phyloP scores from a whole-genome alignment of 2,888 invertebrate species.

The Xylota segnis region DNA sequence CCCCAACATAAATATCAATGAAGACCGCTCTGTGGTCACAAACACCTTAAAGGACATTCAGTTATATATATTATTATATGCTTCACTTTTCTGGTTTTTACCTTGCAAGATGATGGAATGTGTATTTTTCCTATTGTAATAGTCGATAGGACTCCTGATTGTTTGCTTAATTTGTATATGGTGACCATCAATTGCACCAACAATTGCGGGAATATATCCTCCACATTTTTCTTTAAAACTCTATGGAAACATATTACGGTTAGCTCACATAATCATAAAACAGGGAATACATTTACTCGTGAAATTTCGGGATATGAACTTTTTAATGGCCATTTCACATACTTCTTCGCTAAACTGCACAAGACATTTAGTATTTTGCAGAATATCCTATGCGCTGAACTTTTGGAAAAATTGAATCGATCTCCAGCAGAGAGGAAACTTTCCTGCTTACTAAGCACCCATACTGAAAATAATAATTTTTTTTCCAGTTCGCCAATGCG shows the following conservation, averaged over 20 bases:
- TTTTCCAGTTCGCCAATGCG: no score
- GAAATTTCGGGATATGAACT: background rate
- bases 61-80: no score
- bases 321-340: slow-evolving; percentile 5
- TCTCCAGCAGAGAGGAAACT: background rate
- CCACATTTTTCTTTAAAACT: no score
- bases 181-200: background rate
- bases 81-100: no score
- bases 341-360: no score
- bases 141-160: background rate
- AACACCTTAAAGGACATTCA: background rate
- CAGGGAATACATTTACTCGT: background rate
- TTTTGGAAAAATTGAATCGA: background rate
- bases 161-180: slow-evolving; percentile 1
- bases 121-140: slow-evolving; percentile 5
- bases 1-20: slow-evolving; percentile 1
- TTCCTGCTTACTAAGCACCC: slow-evolving; percentile 3
- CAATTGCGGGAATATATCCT: no score
- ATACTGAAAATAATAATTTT: background rate
- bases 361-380: no score
- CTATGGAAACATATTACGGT: no score
- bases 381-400: no score
- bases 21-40: slow-evolving; percentile 8
- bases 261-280: no score
- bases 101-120: no score